phyloP scores from a whole-genome alignment of 2,888 invertebrate species.

The Euphydryas editha region DNA sequence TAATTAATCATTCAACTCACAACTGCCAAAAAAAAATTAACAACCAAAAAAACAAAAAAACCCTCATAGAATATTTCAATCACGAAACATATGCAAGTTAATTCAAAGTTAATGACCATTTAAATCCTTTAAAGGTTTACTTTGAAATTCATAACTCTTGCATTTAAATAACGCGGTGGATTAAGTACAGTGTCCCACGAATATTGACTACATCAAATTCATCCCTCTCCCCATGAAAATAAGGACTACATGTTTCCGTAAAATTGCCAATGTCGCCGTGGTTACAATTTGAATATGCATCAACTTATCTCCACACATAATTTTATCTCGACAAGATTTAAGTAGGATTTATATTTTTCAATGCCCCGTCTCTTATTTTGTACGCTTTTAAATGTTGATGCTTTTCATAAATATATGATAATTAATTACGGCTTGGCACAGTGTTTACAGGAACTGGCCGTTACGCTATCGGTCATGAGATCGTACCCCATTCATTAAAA shows the following conservation, averaged over 20 bases:
- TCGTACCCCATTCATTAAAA: no score
- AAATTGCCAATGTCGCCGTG: conserved; percentile 18
- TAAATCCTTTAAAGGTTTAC: conserved; percentile 39
- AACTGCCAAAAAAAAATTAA: background rate
- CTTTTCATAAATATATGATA: background rate
- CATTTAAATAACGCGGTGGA: conserved; percentile 48
- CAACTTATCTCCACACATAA: conserved; percentile 41
- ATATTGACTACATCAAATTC: conserved; percentile 1
- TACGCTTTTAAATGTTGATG: conserved; percentile 26
- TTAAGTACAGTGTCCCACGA: conserved; percentile 38
- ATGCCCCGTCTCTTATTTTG: conserved; percentile 39
- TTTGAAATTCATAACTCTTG: conserved; percentile 43
- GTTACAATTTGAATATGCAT: conserved; percentile 43
- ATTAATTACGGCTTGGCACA: background rate
- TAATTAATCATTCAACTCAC: no score
- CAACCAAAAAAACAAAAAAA: background rate
- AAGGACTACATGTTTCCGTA: conserved; percentile 4
- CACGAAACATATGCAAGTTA: conserved; percentile 33
- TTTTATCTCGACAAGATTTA: conserved; percentile 45
- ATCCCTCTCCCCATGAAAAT: conserved; percentile 1
- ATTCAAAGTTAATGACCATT: conserved; percentile 38
- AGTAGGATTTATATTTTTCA: conserved; percentile 47
- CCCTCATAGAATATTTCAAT: conserved; percentile 29
- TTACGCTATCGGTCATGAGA: no score
- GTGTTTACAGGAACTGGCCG: no score